A percentile compares a stretch with the other conserved stretches of the same genome.
Conservation (phyloP, 92 coral and sea anemone species). For the Desmophyllum pertusum region DNA sequence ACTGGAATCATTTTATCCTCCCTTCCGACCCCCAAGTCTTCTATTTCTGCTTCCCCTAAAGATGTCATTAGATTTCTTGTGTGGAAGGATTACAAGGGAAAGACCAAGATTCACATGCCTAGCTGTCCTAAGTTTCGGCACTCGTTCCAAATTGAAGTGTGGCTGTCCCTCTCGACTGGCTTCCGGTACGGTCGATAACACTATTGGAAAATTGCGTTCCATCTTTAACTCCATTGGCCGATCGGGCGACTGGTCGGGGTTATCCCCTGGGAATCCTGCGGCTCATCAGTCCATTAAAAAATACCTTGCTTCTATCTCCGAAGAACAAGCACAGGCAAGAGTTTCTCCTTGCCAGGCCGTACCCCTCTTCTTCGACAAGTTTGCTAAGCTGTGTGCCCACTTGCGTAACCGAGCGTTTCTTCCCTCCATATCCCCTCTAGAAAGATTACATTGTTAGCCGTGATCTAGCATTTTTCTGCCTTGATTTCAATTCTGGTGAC, state of each 20-base stretch:
- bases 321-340: conserved; percentile 47
- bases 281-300: conserved; percentile 20
- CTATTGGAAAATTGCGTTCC: conserved; percentile 54
- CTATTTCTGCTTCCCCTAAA: conserved; percentile 32
- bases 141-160: conserved; percentile 40
- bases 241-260: conserved; percentile 32
- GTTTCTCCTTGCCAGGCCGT: conserved; percentile 44
- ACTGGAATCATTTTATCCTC: conserved; percentile 39
- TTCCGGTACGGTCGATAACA: conserved; percentile 67
- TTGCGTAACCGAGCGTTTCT: conserved; percentile 36
- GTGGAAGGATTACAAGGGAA: conserved; percentile 61
- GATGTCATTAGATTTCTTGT: conserved; percentile 56
- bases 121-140: too few species aligned
- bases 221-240: neutral
- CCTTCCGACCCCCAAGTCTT: conserved; percentile 36
- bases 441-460: conserved; percentile 29
- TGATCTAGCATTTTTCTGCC: conserved; percentile 45
- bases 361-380: conserved; percentile 36
- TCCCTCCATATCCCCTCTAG: neutral
- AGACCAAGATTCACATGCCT: conserved; percentile 49
- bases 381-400: conserved; percentile 33
- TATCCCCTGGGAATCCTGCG: conserved; percentile 65
- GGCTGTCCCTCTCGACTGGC: conserved; percentile 70
- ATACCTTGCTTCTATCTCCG: conserved; percentile 32
- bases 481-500: conserved; percentile 33